Evolutionary conservation across 2,888 invertebrate species (phyloP).

Genomic region (Tachina lurida): DNA sequence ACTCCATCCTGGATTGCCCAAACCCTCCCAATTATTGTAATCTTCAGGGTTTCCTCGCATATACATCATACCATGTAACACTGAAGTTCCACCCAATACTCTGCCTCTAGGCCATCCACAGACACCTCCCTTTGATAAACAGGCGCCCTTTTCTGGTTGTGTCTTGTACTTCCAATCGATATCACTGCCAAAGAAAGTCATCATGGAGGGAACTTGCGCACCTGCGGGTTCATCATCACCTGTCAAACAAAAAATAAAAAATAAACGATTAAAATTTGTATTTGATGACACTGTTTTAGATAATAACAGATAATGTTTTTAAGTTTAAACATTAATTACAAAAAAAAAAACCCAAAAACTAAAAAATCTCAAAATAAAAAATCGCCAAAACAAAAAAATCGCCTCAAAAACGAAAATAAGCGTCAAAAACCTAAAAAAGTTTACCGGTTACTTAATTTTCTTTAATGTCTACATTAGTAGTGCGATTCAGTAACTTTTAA

Average conservation of each 20-base stretch:
- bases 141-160: slow-evolving; percentile 91
- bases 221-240: slow-evolving; percentile 94
- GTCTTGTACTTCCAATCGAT: slow-evolving; percentile 95
- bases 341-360: too few relatives aligned
- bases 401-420: too few relatives aligned
- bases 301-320: background rate
- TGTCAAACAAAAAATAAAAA: slow-evolving; percentile 75
- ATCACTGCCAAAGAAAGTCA: slow-evolving; percentile 92
- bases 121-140: slow-evolving; percentile 87
- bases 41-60: slow-evolving; percentile 94
- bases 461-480: too few relatives aligned
- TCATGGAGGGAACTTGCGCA: slow-evolving; percentile 94
- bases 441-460: too few relatives aligned
- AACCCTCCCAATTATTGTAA: slow-evolving; percentile 93
- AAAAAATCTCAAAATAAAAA: too few relatives aligned
- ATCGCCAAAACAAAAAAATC: too few relatives aligned
- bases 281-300: background rate
- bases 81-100: slow-evolving; percentile 95
- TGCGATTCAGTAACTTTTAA: too few relatives aligned
- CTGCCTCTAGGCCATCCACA: slow-evolving; percentile 95
- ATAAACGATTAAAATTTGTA: background rate
- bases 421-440: too few relatives aligned
- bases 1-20: slow-evolving; percentile 94
- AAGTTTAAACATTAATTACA: too few relatives aligned
- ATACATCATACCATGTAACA: slow-evolving; percentile 98